phyloP scores from a whole-genome alignment of 2,888 invertebrate species.

The Andrena flavipes region DNA sequence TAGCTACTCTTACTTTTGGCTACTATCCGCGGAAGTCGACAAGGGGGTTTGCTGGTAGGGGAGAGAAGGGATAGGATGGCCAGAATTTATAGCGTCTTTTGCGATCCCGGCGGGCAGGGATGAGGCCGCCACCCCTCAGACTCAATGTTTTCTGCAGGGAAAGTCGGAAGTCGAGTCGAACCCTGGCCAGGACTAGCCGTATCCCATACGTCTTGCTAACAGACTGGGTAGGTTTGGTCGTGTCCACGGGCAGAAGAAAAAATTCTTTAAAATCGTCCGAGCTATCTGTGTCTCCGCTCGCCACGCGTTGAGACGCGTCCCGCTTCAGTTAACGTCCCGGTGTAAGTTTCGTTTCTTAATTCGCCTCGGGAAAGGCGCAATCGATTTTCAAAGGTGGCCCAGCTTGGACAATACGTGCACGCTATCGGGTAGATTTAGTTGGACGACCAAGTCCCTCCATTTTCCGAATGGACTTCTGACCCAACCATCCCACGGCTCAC shows the following conservation, averaged over 20 bases:
- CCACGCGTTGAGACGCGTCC: neutral
- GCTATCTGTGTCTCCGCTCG: neutral
- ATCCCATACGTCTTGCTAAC: conserved; percentile 84
- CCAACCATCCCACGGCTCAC: conserved; percentile 80
- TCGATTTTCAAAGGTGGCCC: conserved; percentile 40
- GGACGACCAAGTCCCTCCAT: conserved; percentile 84
- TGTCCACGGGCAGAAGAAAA: conserved; percentile 48
- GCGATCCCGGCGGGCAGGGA: conserved; percentile 71
- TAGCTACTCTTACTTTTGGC: conserved; percentile 78
- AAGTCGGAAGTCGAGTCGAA: conserved; percentile 84
- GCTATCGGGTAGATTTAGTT: conserved; percentile 84
- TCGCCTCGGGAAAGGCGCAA: neutral
- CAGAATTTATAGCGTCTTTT: conserved; percentile 84
- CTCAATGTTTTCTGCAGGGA: conserved; percentile 85
- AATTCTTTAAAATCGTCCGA: conserved; percentile 68
- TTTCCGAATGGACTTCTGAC: conserved; percentile 85
- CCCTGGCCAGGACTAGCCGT: conserved; percentile 83
- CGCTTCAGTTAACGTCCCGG: neutral
- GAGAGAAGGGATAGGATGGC: conserved; percentile 68
- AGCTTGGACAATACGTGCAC: conserved; percentile 79
- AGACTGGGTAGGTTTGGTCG: conserved; percentile 82
- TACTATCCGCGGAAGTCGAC: conserved; percentile 75
- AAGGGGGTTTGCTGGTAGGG: conserved; percentile 50
- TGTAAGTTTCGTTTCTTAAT: conserved; percentile 54
- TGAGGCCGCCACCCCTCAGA: conserved; percentile 80